These are phyloP conservation scores for Sturnus vulgaris DNA, from an alignment of 2,113 vertebrate genomes.

Conservation along the genomic window DNA sequence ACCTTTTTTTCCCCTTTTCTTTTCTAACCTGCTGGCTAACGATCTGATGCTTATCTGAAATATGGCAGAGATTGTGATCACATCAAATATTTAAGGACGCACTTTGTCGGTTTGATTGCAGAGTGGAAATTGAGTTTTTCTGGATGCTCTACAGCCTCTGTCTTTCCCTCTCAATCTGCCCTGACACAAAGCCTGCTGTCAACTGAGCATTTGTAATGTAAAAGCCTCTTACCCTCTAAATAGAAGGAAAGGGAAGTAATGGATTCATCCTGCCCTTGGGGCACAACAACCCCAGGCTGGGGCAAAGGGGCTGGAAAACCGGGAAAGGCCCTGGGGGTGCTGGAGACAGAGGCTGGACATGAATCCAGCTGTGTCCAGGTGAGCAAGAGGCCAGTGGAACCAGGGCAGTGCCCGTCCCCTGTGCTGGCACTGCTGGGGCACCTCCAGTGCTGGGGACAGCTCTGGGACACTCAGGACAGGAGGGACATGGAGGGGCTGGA, in stretches of 20 bases:
- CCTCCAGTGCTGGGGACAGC: too few relatives aligned
- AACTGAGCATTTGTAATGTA: neutral
- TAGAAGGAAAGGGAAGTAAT: neutral
- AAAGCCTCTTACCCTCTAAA: neutral
- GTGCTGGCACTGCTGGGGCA: too few relatives aligned
- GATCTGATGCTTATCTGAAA: constrained; percentile 7
- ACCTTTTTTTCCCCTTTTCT: neutral
- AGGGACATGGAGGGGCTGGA: too few relatives aligned
- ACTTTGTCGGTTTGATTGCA: neutral
- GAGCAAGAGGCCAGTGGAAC: neutral
- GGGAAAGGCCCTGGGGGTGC: neutral
- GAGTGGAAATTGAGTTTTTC: neutral
- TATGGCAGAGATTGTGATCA: neutral
- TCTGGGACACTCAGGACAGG: too few relatives aligned
- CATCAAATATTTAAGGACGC: neutral
- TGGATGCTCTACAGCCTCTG: neutral
- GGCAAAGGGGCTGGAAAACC: neutral
- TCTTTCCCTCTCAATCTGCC: neutral
- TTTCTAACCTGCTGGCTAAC: neutral
- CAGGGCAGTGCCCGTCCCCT: neutral
- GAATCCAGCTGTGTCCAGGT: neutral
- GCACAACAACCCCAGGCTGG: neutral
- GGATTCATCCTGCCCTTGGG: neutral
- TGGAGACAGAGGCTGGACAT: neutral
- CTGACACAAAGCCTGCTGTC: neutral